Percentiles rank a stretch among this genome's conserved stretches.
phyloP scores from a whole-genome alignment of 2,888 invertebrate genomes.

The Eudasyphora cyanicolor region DNA sequence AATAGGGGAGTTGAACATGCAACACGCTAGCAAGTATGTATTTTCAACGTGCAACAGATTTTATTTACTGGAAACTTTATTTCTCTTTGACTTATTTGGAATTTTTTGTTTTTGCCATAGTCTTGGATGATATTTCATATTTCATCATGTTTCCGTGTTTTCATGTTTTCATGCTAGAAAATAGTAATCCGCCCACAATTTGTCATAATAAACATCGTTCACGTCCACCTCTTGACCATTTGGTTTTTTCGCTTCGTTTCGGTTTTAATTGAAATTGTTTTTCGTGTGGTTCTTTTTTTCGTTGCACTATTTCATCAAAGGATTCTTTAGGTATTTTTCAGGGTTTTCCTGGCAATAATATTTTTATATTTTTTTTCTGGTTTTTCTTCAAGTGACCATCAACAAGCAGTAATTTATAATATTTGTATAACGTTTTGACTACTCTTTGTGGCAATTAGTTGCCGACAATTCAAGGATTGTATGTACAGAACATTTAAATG shows the following conservation, averaged over 20 bases:
- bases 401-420: neutral
- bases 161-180: neutral
- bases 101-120: neutral
- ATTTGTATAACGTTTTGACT: neutral
- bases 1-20: no score
- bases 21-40: neutral
- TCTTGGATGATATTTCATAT: neutral
- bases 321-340: neutral
- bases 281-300: conserved; percentile 2
- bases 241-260: neutral
- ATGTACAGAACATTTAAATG: neutral
- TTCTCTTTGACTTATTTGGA: neutral
- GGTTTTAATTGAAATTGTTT: conserved; percentile 31
- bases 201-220: neutral
- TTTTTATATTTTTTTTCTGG: neutral
- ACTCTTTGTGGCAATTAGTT: neutral
- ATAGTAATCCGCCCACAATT: neutral
- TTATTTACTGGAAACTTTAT: conserved; percentile 43
- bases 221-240: neutral
- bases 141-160: neutral
- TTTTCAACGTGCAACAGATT: conserved; percentile 18
- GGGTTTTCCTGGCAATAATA: neutral
- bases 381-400: neutral
- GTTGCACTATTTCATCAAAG: neutral
- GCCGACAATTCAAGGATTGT: neutral